Evolutionary conservation across 1,140 invertebrate genomes (phyloP).

Genomic region (Drosophila erecta): DNA sequence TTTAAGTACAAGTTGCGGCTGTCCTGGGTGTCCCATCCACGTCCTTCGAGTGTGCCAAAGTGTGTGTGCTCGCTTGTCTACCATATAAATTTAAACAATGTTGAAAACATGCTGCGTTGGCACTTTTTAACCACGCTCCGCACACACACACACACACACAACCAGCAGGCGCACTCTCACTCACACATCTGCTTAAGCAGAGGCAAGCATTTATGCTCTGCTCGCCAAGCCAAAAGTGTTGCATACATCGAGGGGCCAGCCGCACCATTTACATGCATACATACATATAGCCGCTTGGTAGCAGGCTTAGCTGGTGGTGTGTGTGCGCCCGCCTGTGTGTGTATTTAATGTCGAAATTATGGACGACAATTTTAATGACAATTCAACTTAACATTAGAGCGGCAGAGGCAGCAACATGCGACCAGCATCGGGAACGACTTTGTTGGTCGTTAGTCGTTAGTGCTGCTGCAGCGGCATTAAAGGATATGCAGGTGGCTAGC

Average conservation of each 20-base stretch:
- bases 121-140: conserved; percentile 79
- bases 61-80: conserved; percentile 56
- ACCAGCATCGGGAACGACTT: conserved; percentile 68
- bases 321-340: conserved; percentile 52
- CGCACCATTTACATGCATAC: conserved; percentile 68
- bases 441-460: conserved; percentile 75
- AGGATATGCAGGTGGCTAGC: conserved; percentile 3
- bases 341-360: conserved; percentile 83
- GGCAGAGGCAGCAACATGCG: conserved; percentile 64
- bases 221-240: conserved; percentile 69
- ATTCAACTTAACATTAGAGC: conserved; percentile 81
- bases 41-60: conserved; percentile 28
- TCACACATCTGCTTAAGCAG: conserved; percentile 32
- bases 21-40: conserved; percentile 34
- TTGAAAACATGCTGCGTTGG: conserved; percentile 83
- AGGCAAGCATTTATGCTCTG: conserved; percentile 74
- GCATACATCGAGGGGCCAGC: conserved; percentile 59
- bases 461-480: conserved; percentile 57
- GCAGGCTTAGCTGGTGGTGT: conserved; percentile 21
- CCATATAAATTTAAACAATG: conserved; percentile 83
- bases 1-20: conserved; percentile 73
- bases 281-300: background rate
- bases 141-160: conserved; percentile 41
- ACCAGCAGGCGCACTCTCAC: conserved; percentile 3
- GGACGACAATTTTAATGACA: conserved; percentile 83